Evolutionary conservation across 2,888 invertebrate genomes (phyloP).

Genomic region (Pristionchus fissidentatus): DNA sequence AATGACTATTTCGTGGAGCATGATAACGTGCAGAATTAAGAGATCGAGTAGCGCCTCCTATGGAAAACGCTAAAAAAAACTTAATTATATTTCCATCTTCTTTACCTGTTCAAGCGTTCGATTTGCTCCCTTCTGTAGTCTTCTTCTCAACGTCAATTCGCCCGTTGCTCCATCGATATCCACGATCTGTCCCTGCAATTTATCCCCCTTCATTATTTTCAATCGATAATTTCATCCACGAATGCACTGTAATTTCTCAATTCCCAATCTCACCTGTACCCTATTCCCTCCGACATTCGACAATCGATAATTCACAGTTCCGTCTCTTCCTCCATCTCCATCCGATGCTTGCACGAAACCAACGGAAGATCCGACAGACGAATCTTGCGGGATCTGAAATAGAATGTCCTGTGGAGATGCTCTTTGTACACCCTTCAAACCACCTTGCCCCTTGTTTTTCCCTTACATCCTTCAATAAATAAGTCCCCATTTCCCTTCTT

Average conservation of each 20-base stretch:
- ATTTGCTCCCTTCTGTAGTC: conserved; percentile 47
- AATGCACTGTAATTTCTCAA: not conserved
- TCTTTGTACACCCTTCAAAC: no score
- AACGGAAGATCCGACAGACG: conserved; percentile 83
- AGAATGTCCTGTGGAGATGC: no score
- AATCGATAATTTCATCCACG: no score
- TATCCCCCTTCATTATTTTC: not conserved
- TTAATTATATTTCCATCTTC: not conserved
- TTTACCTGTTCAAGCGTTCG: conserved; percentile 54
- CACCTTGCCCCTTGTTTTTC: no score
- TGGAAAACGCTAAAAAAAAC: not conserved
- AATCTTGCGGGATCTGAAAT: conserved; percentile 55
- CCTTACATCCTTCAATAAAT: no score
- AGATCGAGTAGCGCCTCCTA: no score
- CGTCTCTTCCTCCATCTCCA: conserved; percentile 56
- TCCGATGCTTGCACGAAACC: conserved; percentile 78
- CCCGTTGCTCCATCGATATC: conserved; percentile 62
- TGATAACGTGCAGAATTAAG: no score
- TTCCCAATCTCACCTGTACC: conserved; percentile 49
- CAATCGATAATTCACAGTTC: conserved; percentile 8
- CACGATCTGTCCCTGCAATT: conserved; percentile 48
- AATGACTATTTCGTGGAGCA: no score
- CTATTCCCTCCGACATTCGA: conserved; percentile 2
- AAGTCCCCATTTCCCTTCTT: no score
- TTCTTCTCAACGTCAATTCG: conserved; percentile 53